Evolutionary conservation across 2,888 invertebrate genomes (phyloP), one percentile per base, ranked within the genome.

Genomic region (Conops quadrifasciatus): DNA sequence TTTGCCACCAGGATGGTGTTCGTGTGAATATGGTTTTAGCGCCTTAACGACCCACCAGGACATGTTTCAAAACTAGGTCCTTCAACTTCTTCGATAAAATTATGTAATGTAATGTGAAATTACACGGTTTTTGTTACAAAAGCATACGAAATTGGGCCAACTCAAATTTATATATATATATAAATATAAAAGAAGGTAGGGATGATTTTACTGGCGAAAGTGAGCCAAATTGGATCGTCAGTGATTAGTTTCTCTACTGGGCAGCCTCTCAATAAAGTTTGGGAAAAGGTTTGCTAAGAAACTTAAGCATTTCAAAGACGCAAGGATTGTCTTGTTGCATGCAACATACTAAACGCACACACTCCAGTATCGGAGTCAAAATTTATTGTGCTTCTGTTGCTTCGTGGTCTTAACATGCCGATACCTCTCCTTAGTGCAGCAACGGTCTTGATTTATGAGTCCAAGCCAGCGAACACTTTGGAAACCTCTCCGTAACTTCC

Each of bases 321-420:
- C 49, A 51, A n/a, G 4, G 43, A 21, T 30, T 76, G 76, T 76
- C 76, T 71, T 74, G 74, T 74, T 59, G 26, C 68, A 60, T 60
- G 68, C 73, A 71, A 71, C 71, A 66, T 72, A 74, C 72, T n/a
- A 11, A n/a, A n/a, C n/a, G 24, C 53, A 53, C 73, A 65, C 64
- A 72, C 67, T 68, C 30, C n/a, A 65, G 79, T 80, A 81, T 78
- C 80, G 80, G 77, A 77, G 80, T 76, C 78, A 80, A 80, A 80
- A 78, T 80, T 81, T 80, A 80, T 79, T 80, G 79, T 79, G 74
- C 36, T 71, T 53, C 60, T 64, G 63, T 62, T 53, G 36, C 59
- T 4, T 16, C 16, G 28, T 19, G 21, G 2, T 13, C 21, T 51
- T n/a, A 30, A n/a, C n/a, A n/a, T n/a, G n/a, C n/a, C n/a, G n/a